Conservation (phyloP, 2,888 invertebrate species). For the Lordiphosa andalusiaca region DNA sequence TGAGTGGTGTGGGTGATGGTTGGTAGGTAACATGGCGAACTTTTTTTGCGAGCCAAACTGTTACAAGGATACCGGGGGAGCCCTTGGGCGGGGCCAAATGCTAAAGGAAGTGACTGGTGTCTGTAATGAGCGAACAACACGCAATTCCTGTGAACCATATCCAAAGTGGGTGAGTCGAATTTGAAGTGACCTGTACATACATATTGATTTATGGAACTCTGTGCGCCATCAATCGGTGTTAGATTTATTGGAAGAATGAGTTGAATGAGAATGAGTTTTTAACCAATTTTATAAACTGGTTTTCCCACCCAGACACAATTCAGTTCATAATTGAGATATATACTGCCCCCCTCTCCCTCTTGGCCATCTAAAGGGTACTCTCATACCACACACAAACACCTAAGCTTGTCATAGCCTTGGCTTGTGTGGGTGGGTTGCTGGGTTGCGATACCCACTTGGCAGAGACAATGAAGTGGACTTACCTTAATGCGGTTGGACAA, state of each 20-base stretch:
- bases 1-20: not conserved
- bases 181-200: not conserved
- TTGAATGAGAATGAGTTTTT: too few species aligned
- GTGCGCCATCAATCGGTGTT: not conserved
- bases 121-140: slow-evolving; percentile 61
- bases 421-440: slow-evolving; percentile 22
- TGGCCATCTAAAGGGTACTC: not conserved
- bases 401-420: not conserved
- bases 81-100: slow-evolving; percentile 31
- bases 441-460: slow-evolving; percentile 4
- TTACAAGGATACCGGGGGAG: slow-evolving; percentile 40
- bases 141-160: slow-evolving; percentile 49
- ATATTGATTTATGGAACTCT: not conserved
- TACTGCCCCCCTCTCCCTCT: too few species aligned
- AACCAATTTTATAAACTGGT: too few species aligned
- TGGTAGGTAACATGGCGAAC: slow-evolving; percentile 31
- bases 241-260: too few species aligned
- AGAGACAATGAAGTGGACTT: slow-evolving; percentile 46
- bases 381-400: not conserved
- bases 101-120: slow-evolving; percentile 31
- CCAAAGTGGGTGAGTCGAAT: slow-evolving; percentile 1
- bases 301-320: not conserved
- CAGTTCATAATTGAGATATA: too few species aligned
- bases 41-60: slow-evolving; percentile 32
- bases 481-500: slow-evolving; percentile 97